phyloP scores from a whole-genome alignment of 2,113 vertebrate genomes.

The Myocastor coypus region DNA sequence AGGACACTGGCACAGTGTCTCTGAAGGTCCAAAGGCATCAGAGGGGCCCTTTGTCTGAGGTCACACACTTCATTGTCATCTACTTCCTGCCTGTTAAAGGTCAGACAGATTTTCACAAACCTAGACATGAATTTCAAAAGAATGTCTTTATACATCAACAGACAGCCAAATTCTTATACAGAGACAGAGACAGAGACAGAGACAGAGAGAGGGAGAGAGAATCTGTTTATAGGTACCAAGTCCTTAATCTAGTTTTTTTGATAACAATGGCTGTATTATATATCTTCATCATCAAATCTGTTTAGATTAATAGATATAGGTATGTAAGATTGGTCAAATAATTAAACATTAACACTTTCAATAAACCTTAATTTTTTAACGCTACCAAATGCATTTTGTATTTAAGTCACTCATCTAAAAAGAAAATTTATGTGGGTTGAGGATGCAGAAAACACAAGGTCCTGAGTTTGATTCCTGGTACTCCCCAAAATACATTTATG shows the following conservation, averaged over 20 bases:
- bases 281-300: too few species aligned
- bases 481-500: too few species aligned
- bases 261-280: too few species aligned
- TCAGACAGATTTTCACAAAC: not conserved
- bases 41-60: not conserved
- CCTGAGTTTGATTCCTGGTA: too few species aligned
- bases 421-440: too few species aligned
- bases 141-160: not conserved
- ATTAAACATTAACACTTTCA: too few species aligned
- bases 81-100: not conserved
- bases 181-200: not conserved
- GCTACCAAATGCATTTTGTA: too few species aligned
- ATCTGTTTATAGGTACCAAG: not conserved
- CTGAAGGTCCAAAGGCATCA: not conserved
- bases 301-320: too few species aligned
- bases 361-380: too few species aligned
- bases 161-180: not conserved
- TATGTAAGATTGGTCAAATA: too few species aligned
- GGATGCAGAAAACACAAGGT: too few species aligned
- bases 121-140: not conserved
- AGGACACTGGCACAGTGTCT: not conserved
- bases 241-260: not conserved
- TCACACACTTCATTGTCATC: not conserved
- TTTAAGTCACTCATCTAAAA: too few species aligned
- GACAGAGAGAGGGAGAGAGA: not conserved